Conservation (phyloP, 64 coral and sea anemone genomes). For the Platygyra sinensis region DNA sequence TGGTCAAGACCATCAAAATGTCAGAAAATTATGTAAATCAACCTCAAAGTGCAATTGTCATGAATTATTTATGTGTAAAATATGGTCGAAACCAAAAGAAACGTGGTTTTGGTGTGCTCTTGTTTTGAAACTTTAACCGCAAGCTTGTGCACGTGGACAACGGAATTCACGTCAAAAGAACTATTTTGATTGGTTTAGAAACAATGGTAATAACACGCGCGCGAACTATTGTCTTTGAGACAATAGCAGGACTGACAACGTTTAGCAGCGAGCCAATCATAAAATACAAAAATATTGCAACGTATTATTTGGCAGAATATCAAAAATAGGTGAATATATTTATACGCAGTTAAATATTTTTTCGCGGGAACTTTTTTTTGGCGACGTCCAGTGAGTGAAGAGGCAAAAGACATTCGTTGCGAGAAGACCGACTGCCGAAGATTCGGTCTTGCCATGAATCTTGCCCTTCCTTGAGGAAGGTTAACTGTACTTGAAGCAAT, state of each 20-base stretch:
- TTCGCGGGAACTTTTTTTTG: conserved; percentile 71
- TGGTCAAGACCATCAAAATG: not conserved
- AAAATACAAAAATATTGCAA: conserved; percentile 41
- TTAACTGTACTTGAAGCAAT: not conserved
- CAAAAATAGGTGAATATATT: conserved; percentile 64
- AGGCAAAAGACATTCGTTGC: not conserved
- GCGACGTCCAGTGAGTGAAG: not conserved
- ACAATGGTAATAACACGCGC: conserved; percentile 11
- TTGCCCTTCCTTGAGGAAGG: conserved; percentile 13
- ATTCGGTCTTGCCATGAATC: conserved; percentile 5
- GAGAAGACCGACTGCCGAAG: not conserved
- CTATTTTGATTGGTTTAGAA: not conserved
- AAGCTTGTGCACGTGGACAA: conserved; percentile 24
- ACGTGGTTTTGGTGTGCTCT: conserved; percentile 32
- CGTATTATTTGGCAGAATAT: conserved; percentile 50
- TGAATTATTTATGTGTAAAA: conserved; percentile 17
- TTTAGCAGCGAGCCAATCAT: conserved; percentile 45
- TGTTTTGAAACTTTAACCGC: conserved; percentile 39
- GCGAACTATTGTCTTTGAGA: conserved; percentile 23
- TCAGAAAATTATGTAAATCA: conserved; percentile 20
- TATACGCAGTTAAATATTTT: conserved; percentile 76
- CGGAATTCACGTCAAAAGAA: not conserved
- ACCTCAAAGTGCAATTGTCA: not conserved
- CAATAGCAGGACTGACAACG: conserved; percentile 32
- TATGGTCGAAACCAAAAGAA: not conserved